phyloP scores from a whole-genome alignment of 1,140 invertebrate genomes.

The Sitodiplosis mosellana region DNA sequence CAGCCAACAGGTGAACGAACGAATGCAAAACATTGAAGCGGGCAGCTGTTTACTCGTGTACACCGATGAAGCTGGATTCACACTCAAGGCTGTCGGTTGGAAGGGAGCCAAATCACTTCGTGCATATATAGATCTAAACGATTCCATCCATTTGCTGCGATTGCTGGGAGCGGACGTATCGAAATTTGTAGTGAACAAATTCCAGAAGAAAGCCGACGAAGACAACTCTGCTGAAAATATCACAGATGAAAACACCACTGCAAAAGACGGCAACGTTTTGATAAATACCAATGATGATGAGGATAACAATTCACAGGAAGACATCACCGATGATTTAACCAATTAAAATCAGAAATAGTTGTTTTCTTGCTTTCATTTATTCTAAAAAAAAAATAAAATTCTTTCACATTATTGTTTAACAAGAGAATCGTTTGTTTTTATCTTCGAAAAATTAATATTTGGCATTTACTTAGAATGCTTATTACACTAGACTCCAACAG shows the following conservation, averaged over 20 bases:
- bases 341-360: too few species aligned
- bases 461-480: too few species aligned
- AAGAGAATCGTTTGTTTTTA: too few species aligned
- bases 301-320: too few species aligned
- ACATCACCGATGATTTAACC: too few species aligned
- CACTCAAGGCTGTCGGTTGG: conserved; percentile 67
- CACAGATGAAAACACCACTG: neutral
- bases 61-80: conserved; percentile 34
- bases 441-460: too few species aligned
- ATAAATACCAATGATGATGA: too few species aligned
- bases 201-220: conserved; percentile 17
- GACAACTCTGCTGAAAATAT: neutral
- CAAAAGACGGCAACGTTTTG: neutral
- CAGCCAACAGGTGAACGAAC: conserved; percentile 38
- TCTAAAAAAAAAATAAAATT: too few species aligned
- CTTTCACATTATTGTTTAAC: too few species aligned
- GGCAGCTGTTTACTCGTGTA: conserved; percentile 62
- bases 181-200: conserved; percentile 40
- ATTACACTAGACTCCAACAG: too few species aligned
- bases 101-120: conserved; percentile 68
- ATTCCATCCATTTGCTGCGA: conserved; percentile 69
- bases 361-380: too few species aligned
- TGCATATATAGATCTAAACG: conserved; percentile 65
- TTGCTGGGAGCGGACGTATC: conserved; percentile 65
- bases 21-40: conserved; percentile 40